Percentiles rank a stretch among this genome's conserved stretches.
phyloP scores from a whole-genome alignment of 1,140 invertebrate species.

The Heliconius melpomene region DNA sequence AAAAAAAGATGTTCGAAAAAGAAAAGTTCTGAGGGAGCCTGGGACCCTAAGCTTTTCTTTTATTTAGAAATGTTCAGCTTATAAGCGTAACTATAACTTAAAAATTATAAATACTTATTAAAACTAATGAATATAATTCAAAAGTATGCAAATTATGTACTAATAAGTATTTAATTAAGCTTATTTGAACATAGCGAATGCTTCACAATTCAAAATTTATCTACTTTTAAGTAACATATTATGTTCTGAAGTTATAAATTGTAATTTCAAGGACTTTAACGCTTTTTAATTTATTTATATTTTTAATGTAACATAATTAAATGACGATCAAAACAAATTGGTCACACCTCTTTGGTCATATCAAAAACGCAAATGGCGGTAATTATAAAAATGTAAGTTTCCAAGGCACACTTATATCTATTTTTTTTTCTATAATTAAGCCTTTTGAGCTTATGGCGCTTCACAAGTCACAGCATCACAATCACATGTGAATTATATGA shows the following conservation, averaged over 20 bases:
- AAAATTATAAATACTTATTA: not conserved
- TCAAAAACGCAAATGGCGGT: not conserved
- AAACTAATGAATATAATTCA: not conserved
- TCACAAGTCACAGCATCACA: slow-evolving; percentile 1
- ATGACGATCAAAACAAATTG: not conserved
- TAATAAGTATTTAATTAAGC: not conserved
- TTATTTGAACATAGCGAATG: not conserved
- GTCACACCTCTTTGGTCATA: not conserved
- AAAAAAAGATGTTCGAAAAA: no score
- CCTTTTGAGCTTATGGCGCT: slow-evolving; percentile 35
- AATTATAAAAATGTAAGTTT: slow-evolving; percentile 17
- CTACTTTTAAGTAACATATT: not conserved
- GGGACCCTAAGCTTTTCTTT: not conserved
- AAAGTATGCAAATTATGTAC: not conserved
- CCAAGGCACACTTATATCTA: slow-evolving; percentile 39
- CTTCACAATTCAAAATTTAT: not conserved
- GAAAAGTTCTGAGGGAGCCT: no score
- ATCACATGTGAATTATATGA: not conserved
- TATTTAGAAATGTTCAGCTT: not conserved
- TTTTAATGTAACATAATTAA: not conserved
- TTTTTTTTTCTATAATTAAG: slow-evolving; percentile 29
- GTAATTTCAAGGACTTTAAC: no score
- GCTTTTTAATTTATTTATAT: no score
- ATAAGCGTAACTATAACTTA: not conserved
- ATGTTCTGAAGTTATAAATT: not conserved